Base-by-base conservation (phyloP, 2,113 vertebrate genomes). In the Phalacrocorax brasilianus region DNA sequence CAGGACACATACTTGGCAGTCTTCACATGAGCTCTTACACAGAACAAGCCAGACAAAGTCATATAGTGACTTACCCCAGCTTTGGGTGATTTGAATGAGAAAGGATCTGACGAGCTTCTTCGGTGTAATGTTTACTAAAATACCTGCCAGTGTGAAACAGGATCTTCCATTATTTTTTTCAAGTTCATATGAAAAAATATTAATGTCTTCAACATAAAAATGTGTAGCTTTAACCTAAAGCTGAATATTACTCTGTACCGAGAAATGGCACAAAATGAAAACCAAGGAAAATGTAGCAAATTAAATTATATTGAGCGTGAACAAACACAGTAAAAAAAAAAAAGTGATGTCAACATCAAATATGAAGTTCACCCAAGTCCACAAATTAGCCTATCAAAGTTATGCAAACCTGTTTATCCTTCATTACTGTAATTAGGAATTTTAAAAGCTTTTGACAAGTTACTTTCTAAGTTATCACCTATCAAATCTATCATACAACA, bases 31-130 rank as follows among this genome's bases (percentile, higher is more conserved):
- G 16, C 30, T 93, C 33, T 65, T 33, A 59, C 10, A 45, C 2
- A 32, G 17, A 81, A 56, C 9, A 53, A 88, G 87, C 6, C 50
- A 88, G 38, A 67, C 76, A 47, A 66, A 66, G 38, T 58, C 67
- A 28, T 3, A 8, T 11, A 67, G 67, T 85, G 49, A 87, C 98
- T 98, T 98, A 99, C 99, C 99, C 99, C 56, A 99, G 96, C 95
- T 98, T 99, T 85, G 99, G 99, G 97, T 99, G 99, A 97, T 98
- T 99, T 62, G 99, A 99, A 42, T 97, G 99, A 53, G 98, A 99
- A 91, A 99, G 96, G 85, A 99, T 98, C 95, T 98, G 98, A 22
- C 98, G 99, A 79, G 99, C 98, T 95, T 98, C 98, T 1, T 79
- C 89, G 50, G 99, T 98, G 92, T 99, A 99, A 90, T 99, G 98